Conservation (phyloP, 2,113 vertebrate species). For the Misgurnus anguillicaudatus region DNA sequence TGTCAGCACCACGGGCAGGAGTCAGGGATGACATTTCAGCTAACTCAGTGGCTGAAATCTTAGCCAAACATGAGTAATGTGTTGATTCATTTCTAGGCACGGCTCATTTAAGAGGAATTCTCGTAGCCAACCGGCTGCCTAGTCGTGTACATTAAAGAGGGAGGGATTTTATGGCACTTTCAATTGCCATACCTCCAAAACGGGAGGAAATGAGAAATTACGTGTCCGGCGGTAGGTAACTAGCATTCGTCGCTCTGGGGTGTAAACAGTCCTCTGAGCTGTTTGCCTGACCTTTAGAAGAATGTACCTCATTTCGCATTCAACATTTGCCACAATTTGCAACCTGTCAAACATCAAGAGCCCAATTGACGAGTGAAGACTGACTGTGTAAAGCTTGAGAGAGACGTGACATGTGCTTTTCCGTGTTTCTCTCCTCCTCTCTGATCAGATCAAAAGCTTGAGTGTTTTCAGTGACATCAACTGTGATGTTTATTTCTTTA, state of each 20-base stretch:
- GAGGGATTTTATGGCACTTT: not conserved
- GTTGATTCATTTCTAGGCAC: slow-evolving; percentile 34
- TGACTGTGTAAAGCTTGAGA: slow-evolving; percentile 12
- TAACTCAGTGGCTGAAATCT: slow-evolving; percentile 38
- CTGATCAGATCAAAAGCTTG: slow-evolving; percentile 27
- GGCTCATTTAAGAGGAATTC: slow-evolving; percentile 36
- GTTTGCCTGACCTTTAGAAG: slow-evolving; percentile 43
- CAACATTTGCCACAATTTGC: slow-evolving; percentile 16
- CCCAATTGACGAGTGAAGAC: not conserved
- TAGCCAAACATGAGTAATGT: slow-evolving; percentile 4
- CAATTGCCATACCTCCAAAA: not conserved
- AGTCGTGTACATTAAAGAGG: not conserved
- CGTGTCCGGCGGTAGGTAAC: not conserved
- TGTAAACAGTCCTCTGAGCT: slow-evolving; percentile 35
- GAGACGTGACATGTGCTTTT: not conserved
- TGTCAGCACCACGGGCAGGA: slow-evolving; percentile 61
- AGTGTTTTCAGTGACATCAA: slow-evolving; percentile 19
- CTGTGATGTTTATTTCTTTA: slow-evolving; percentile 10
- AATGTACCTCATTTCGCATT: slow-evolving; percentile 35
- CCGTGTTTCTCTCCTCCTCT: not conserved
- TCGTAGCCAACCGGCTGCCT: not conserved
- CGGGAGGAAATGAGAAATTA: slow-evolving; percentile 38
- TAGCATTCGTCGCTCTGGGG: slow-evolving; percentile 3
- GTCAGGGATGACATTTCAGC: slow-evolving; percentile 58
- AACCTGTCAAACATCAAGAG: slow-evolving; percentile 34